These are phyloP conservation scores for Eumacrocentrus americanus DNA, from an alignment of 2,888 invertebrate genomes.

Conservation along the genomic window DNA sequence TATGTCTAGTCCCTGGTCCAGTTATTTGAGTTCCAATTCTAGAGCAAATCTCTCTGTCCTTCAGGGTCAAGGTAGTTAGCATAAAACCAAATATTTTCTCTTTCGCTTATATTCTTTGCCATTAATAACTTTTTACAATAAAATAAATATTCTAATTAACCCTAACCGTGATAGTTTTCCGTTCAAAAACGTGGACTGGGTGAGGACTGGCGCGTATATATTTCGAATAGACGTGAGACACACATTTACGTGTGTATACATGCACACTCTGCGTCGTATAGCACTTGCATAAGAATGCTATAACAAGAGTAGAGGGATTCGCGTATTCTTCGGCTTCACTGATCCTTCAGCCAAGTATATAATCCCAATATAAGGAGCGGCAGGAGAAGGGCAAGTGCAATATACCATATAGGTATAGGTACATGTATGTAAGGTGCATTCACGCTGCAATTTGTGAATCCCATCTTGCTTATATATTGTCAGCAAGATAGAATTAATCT, in stretches of 20 bases:
- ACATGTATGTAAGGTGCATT: neutral
- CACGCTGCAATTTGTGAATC: neutral
- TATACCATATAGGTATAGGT: neutral
- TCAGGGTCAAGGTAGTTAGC: constrained; percentile 32
- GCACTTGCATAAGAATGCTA: too few relatives aligned
- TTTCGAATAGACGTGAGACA: too few relatives aligned
- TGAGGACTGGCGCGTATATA: too few relatives aligned
- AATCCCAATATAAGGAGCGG: constrained; percentile 3
- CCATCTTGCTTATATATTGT: constrained; percentile 4
- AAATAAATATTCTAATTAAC: too few relatives aligned
- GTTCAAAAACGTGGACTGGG: too few relatives aligned
- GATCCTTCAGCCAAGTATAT: constrained; percentile 22
- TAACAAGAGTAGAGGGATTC: constrained; percentile 26
- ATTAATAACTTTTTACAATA: too few relatives aligned
- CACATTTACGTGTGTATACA: too few relatives aligned
- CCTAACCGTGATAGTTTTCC: too few relatives aligned
- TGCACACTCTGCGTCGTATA: too few relatives aligned
- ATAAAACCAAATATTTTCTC: too few relatives aligned
- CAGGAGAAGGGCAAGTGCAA: neutral
- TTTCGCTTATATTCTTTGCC: too few relatives aligned
- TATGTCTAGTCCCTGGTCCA: constrained; percentile 33
- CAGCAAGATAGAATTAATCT: constrained; percentile 14
- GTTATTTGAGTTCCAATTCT: constrained; percentile 32
- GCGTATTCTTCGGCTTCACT: constrained; percentile 25
- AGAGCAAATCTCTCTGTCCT: neutral